A percentile compares a stretch with the other conserved stretches of the same genome.
These are phyloP conservation scores for Pygoscelis adeliae DNA, from an alignment of 2,113 vertebrate species.

Conservation along the genomic window DNA sequence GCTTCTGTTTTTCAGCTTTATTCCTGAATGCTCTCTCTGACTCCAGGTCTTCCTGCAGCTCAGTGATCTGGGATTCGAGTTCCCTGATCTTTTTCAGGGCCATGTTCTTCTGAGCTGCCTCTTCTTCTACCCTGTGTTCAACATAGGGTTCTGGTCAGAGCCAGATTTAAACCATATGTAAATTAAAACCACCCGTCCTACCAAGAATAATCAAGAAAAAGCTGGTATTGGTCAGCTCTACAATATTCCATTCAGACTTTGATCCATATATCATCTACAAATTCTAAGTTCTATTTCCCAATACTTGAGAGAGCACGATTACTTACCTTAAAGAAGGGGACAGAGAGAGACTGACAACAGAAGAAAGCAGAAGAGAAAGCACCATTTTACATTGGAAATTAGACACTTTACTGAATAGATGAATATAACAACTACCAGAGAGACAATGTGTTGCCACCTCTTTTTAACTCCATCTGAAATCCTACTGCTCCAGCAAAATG, in stretches of 20 bases:
- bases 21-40: constrained; percentile 86
- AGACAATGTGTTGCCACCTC: neutral
- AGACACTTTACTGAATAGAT: neutral
- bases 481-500: neutral
- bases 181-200: neutral
- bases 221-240: neutral
- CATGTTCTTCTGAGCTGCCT: constrained; percentile 92
- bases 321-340: constrained; percentile 16
- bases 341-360: constrained; percentile 21
- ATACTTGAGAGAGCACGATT: neutral
- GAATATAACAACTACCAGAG: neutral
- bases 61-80: constrained; percentile 92
- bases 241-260: neutral
- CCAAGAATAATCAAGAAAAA: neutral
- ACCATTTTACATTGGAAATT: neutral
- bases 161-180: neutral
- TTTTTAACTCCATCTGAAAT: neutral
- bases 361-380: constrained; percentile 46
- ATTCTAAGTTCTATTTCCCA: neutral
- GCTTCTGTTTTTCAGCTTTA: constrained; percentile 95
- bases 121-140: constrained; percentile 90
- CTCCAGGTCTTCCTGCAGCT: constrained; percentile 95
- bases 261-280: neutral
- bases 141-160: neutral
- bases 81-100: constrained; percentile 97